Percentiles rank a stretch among this genome's conserved stretches.
Conservation (phyloP, 2,888 invertebrate species). For the Seira sanloemensis region DNA sequence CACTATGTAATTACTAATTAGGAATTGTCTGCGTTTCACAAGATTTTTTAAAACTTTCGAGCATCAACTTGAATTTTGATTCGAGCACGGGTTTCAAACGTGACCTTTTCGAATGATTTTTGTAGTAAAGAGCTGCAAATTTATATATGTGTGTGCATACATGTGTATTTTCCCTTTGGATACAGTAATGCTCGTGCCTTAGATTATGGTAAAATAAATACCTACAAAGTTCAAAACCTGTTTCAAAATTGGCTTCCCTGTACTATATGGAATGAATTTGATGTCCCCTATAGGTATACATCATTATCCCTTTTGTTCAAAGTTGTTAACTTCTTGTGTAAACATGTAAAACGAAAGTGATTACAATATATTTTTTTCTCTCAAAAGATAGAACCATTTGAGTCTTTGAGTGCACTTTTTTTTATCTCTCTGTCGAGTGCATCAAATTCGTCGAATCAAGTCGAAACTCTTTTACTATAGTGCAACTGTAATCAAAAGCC, state of each 20-base stretch:
- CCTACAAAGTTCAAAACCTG: too few species aligned
- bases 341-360: slow-evolving; percentile 42
- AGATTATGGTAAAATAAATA: too few species aligned
- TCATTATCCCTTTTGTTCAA: not conserved
- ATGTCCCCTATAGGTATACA: not conserved
- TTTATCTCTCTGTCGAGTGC: too few species aligned
- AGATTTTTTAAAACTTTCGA: not conserved
- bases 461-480: too few species aligned
- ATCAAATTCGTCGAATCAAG: not conserved
- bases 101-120: not conserved
- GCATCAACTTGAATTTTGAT: not conserved
- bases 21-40: not conserved
- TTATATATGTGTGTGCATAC: too few species aligned
- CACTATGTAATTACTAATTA: not conserved
- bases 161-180: too few species aligned
- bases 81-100: too few species aligned
- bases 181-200: too few species aligned
- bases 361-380: not conserved
- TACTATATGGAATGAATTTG: too few species aligned
- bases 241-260: not conserved
- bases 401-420: too few species aligned
- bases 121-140: too few species aligned
- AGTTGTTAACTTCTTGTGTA: not conserved
- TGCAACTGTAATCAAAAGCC: not conserved
- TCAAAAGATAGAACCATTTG: too few species aligned